These are phyloP conservation scores for Dryadula phaetusa DNA, from an alignment of 2,888 invertebrate genomes.

Conservation along the genomic window DNA sequence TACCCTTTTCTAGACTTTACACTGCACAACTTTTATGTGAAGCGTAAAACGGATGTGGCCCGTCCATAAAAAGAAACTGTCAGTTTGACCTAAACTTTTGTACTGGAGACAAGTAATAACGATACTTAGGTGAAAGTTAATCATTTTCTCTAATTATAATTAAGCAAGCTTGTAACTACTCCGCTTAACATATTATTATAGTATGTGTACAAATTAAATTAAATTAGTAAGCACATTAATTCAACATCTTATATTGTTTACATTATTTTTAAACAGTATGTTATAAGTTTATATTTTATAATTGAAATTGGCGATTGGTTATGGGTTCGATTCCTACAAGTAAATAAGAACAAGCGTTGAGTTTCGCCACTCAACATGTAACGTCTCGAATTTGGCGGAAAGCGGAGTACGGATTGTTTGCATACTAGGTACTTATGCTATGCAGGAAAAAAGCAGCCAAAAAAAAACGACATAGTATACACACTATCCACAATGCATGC, in stretches of 20 bases:
- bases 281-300: too few species aligned
- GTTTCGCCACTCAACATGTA: too few species aligned
- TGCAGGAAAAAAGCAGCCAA: too few species aligned
- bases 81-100: constrained; percentile 20
- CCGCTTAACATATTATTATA: constrained; percentile 9
- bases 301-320: too few species aligned
- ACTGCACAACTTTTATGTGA: constrained; percentile 12
- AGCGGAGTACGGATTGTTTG: too few species aligned
- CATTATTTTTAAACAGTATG: not conserved
- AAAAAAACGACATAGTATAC: too few species aligned
- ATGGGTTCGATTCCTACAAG: too few species aligned
- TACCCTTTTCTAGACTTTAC: constrained; percentile 10
- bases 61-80: constrained; percentile 26
- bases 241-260: not conserved
- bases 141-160: constrained; percentile 12
- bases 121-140: constrained; percentile 23
- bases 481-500: too few species aligned
- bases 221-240: not conserved
- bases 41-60: constrained; percentile 18
- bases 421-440: too few species aligned
- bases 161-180: constrained; percentile 3
- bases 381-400: too few species aligned
- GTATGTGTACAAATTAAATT: not conserved
- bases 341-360: too few species aligned
- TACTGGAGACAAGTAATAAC: constrained; percentile 15